Evolutionary conservation across 1,140 invertebrate genomes (phyloP).

Genomic region (Orchestia grillus): DNA sequence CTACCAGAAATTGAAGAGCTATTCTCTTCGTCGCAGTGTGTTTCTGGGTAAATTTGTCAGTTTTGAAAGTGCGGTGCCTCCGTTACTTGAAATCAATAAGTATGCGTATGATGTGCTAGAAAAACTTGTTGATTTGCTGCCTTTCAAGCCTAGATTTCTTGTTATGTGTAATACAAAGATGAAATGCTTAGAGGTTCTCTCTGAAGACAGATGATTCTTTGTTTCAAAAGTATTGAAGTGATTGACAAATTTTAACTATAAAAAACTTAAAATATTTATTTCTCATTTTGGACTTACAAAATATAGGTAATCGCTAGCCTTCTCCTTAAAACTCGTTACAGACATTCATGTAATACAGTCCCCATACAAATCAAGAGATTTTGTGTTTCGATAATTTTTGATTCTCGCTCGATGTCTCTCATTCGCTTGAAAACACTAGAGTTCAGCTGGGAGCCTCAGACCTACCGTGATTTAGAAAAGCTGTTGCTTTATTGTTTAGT

Average conservation of each 20-base stretch:
- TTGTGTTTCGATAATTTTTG: neutral
- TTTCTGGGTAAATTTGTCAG: too few relatives aligned
- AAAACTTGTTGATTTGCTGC: neutral
- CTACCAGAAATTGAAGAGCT: too few relatives aligned
- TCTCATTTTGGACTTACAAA: neutral
- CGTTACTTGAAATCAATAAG: too few relatives aligned
- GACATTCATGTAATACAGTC: neutral
- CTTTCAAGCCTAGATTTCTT: neutral
- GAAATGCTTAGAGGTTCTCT: neutral
- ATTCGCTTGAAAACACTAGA: neutral
- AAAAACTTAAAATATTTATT: too few relatives aligned
- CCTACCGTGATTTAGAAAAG: neutral
- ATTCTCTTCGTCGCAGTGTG: too few relatives aligned
- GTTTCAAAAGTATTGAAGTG: too few relatives aligned
- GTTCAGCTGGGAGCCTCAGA: neutral
- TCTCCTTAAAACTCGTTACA: neutral
- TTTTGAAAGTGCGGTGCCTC: too few relatives aligned
- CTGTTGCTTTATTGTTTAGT: neutral
- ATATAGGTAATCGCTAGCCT: neutral
- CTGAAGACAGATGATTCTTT: neutral
- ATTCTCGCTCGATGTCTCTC: neutral
- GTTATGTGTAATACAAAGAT: neutral
- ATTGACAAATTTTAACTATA: too few relatives aligned
- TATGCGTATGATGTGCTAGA: neutral
- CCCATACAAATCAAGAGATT: neutral